Evolutionary conservation across 2,113 vertebrate species (phyloP), one percentile per base, ranked within the genome.

Genomic region (Hoplias malabaricus): DNA sequence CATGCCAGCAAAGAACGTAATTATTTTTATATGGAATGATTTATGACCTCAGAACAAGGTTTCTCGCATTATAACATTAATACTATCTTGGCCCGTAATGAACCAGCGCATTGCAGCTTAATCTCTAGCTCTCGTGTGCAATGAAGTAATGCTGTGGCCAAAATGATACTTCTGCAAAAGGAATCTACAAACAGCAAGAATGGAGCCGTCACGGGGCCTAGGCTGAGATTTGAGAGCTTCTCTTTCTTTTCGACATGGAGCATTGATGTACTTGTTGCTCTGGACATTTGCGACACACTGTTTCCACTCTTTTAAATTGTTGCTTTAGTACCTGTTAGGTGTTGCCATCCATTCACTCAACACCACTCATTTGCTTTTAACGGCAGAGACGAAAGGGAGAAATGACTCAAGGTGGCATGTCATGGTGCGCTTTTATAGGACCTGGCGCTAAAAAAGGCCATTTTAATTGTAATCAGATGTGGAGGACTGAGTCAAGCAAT

Each of bases 391-490:
- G 82, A 93, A 89, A 87, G 84, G 81, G 36, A 79, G 90, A 71
- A 92, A 90, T 89, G 67, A 38, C 84, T 57, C 80, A 63, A 93
- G 90, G 90, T 86, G 62, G 85, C 40, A 90, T 89, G 90, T 88
- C 84, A 73, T 77, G 80, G 84, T 91, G 88, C 84, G 83, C 84
- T 87, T 91, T 93, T 92, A 92, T 88, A 90, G 86, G 89, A 90
- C 86, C 85, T 85, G 90, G 88, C 25, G 46, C 69, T 75, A 79
- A 82, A 82, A 74, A 68, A 25, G 81, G 79, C 82, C 87, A 88
- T 78, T 76, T 80, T 92, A 93, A 93, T 91, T 90, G 85, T 83
- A 87, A 91, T 82, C 87, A 92, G 83, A 89, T 92, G 90, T 75
- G 86, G 72, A 75, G 87, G 82, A 84, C 80, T 84, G 84, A 83